phyloP scores from a whole-genome alignment of 2,113 vertebrate genomes.

The Indri indri region DNA sequence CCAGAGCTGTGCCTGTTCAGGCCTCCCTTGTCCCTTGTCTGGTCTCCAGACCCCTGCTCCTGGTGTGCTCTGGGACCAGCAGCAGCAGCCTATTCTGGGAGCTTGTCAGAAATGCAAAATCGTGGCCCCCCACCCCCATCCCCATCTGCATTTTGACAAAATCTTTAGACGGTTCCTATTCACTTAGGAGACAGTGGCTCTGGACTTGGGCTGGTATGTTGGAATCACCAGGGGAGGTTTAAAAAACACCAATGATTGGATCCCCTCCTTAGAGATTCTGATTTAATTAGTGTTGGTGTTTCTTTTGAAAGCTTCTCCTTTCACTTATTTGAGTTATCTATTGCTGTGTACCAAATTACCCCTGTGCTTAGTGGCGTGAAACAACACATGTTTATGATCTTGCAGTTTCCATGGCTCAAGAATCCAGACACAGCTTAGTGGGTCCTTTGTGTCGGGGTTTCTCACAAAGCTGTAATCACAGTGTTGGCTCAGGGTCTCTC shows the following conservation, averaged over 20 bases:
- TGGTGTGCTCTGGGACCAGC: not conserved
- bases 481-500: not conserved
- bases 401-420: not conserved
- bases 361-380: not conserved
- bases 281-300: not conserved
- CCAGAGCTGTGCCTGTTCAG: not conserved
- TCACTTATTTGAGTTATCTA: not conserved
- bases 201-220: not conserved
- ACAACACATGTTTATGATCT: not conserved
- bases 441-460: no score
- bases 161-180: not conserved
- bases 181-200: not conserved
- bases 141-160: not conserved
- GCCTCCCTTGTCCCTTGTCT: not conserved
- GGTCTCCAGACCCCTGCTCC: not conserved
- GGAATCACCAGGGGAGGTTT: not conserved
- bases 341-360: not conserved
- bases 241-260: not conserved
- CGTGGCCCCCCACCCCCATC: no score
- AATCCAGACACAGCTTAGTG: not conserved
- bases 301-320: not conserved
- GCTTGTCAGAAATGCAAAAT: not conserved
- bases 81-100: not conserved
- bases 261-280: not conserved
- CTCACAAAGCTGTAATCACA: not conserved